Percentiles rank a stretch among this genome's conserved stretches.
phyloP scores from a whole-genome alignment of 2,888 invertebrate genomes.

The Nomada fabriciana region DNA sequence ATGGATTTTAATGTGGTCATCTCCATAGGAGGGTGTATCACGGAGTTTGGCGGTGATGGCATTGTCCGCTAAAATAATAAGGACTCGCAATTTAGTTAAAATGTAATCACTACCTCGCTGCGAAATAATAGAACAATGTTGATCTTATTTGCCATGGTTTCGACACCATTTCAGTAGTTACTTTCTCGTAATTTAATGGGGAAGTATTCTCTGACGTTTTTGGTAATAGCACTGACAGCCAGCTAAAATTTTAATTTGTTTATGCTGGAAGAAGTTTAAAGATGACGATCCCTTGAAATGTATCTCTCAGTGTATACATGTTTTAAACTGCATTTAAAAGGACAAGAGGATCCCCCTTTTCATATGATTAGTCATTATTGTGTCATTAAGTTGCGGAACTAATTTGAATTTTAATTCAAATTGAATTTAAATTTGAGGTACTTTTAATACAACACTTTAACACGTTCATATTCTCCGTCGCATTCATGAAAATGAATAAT shows the following conservation, averaged over 20 bases:
- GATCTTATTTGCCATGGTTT: constrained; percentile 22
- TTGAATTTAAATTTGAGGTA: too few species aligned
- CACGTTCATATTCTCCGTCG: too few species aligned
- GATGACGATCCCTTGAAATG: background rate
- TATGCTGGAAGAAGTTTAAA: background rate
- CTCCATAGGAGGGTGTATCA: constrained; percentile 22
- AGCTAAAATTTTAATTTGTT: background rate
- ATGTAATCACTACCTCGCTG: constrained; percentile 53
- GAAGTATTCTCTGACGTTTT: background rate
- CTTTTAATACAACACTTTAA: too few species aligned
- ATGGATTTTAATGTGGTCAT: constrained; percentile 56
- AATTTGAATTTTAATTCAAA: too few species aligned
- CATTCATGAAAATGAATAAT: too few species aligned
- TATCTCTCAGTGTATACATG: background rate
- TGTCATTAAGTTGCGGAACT: too few species aligned
- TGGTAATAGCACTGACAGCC: too few species aligned
- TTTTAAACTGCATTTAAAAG: background rate
- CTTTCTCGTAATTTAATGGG: constrained; percentile 16
- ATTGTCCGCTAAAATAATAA: constrained; percentile 37
- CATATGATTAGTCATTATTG: too few species aligned
- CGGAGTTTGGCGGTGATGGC: background rate
- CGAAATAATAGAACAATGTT: constrained; percentile 34
- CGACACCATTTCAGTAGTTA: constrained; percentile 13
- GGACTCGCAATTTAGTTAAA: constrained; percentile 39
- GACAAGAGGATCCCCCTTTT: background rate